Percentiles rank a stretch among this genome's conserved stretches.
These are phyloP conservation scores for Pachycephus smyrnensis DNA, from an alignment of 2,888 invertebrate species.

Conservation along the genomic window DNA sequence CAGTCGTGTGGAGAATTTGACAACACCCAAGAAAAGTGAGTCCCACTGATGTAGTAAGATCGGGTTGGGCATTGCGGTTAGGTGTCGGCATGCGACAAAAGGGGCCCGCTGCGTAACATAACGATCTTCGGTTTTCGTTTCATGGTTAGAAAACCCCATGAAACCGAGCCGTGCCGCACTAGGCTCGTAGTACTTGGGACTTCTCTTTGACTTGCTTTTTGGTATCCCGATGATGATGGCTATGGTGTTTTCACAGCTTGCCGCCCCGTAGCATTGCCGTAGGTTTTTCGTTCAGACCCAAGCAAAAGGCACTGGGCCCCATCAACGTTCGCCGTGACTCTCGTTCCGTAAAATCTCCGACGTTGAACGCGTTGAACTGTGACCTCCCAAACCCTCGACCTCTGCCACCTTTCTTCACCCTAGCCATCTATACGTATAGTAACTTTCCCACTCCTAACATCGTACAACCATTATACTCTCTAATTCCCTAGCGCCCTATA, in stretches of 20 bases:
- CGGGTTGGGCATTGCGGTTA: conserved; percentile 52
- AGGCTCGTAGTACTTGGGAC: conserved; percentile 35
- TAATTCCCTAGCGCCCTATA: neutral
- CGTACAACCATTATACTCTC: neutral
- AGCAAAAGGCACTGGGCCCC: conserved; percentile 28
- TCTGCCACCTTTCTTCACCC: neutral
- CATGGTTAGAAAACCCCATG: conserved; percentile 58
- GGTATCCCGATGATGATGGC: conserved; percentile 5
- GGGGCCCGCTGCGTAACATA: conserved; percentile 63
- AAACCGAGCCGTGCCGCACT: conserved; percentile 45
- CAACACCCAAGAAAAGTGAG: neutral
- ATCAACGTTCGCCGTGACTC: conserved; percentile 22
- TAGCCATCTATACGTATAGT: neutral
- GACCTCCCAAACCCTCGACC: conserved; percentile 32
- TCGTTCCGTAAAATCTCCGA: conserved; percentile 43
- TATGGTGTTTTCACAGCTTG: conserved; percentile 60
- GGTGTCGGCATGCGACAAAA: conserved; percentile 65
- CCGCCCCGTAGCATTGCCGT: conserved; percentile 36
- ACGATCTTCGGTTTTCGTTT: conserved; percentile 65
- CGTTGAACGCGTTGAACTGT: conserved; percentile 54
- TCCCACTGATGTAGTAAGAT: neutral
- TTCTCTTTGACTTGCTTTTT: conserved; percentile 6
- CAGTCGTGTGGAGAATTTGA: neutral
- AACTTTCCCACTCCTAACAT: neutral
- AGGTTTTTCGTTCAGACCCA: conserved; percentile 29